Percentiles rank a stretch among this genome's conserved stretches.
Evolutionary conservation across 2,797 vertebrate genomes (phyloP).

Genomic region (Cheirogaleus major): DNA sequence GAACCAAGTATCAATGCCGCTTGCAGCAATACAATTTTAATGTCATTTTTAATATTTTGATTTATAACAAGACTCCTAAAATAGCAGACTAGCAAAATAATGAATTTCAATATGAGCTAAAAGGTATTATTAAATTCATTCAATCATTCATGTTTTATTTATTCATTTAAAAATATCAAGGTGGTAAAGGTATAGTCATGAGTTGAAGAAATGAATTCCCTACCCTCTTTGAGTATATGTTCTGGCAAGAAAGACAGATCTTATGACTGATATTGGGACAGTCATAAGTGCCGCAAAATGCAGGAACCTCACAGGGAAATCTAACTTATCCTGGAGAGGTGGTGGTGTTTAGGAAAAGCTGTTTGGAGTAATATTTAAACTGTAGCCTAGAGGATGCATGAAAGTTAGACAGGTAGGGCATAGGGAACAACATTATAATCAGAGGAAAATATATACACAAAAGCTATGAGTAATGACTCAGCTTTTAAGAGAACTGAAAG

Average conservation of each 20-base stretch:
- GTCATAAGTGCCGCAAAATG: not conserved
- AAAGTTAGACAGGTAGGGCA: not conserved
- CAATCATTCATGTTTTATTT: not conserved
- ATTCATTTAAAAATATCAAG: not conserved
- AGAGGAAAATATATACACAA: not conserved
- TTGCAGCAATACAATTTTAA: not conserved
- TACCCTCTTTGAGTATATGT: not conserved
- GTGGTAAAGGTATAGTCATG: not conserved
- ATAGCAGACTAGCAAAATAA: not conserved
- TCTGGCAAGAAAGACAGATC: not conserved
- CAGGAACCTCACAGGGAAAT: not conserved
- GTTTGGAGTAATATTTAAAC: not conserved
- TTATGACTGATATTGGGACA: not conserved
- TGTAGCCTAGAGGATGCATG: not conserved
- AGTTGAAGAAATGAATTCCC: not conserved
- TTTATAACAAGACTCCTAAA: constrained; percentile 31
- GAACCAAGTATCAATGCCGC: not conserved
- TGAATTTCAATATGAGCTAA: constrained; percentile 1
- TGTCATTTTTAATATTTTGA: constrained; percentile 40
- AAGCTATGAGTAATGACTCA: not conserved
- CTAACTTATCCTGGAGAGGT: not conserved
- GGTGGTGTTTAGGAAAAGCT: not conserved
- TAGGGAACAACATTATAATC: not conserved
- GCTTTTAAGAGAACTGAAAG: not conserved
- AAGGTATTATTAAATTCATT: not conserved